Conservation (phyloP, 2,113 vertebrate genomes). For the Dromiciops gliroides region DNA sequence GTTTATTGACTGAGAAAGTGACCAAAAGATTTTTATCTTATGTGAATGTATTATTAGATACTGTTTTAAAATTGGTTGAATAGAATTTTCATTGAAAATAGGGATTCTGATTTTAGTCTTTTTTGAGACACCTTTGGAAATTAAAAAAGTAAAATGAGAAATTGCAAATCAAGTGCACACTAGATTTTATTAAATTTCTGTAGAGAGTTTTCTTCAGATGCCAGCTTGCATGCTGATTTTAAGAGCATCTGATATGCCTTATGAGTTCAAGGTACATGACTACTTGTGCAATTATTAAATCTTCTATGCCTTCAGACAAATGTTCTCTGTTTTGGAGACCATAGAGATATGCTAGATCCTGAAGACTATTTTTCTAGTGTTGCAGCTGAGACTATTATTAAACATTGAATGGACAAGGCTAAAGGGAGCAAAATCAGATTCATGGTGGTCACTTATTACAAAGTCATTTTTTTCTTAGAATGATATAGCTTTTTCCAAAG, state of each 20-base stretch:
- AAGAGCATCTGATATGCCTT: conserved; percentile 58
- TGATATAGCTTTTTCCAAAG: conserved; percentile 22
- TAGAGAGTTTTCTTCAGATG: neutral
- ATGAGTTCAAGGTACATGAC: conserved; percentile 70
- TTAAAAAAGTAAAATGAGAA: neutral
- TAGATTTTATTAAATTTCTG: neutral
- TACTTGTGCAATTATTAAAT: conserved; percentile 72
- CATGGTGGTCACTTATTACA: neutral
- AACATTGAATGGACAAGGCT: conserved; percentile 26
- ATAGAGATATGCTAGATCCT: conserved; percentile 39
- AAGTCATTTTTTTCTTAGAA: neutral
- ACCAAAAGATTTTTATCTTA: neutral
- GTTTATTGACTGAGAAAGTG: neutral
- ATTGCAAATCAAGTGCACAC: neutral
- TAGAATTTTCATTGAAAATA: neutral
- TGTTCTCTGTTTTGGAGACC: conserved; percentile 55
- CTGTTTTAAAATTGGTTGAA: neutral
- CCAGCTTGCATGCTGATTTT: neutral
- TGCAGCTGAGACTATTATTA: conserved; percentile 27
- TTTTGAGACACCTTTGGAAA: neutral
- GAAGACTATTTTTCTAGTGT: neutral
- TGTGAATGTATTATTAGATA: neutral
- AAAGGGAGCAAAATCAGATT: conserved; percentile 32
- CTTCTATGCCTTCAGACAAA: conserved; percentile 73
- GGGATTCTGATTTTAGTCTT: neutral